Evolutionary conservation across 2,113 vertebrate species (phyloP).

Genomic region (Noturus placidus): DNA sequence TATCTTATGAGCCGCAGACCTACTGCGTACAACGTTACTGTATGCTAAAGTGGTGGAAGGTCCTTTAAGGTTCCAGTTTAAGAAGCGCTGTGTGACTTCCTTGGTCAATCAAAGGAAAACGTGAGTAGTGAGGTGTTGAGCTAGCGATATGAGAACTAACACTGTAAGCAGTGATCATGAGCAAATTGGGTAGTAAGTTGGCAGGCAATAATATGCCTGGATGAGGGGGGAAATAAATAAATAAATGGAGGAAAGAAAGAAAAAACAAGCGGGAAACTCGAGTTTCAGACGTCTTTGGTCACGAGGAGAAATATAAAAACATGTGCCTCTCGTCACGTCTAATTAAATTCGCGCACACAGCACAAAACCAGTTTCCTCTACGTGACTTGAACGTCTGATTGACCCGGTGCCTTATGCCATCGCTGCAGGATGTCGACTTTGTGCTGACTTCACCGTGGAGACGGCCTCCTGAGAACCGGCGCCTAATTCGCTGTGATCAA

Average conservation of each 20-base stretch:
- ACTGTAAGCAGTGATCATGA: conserved; percentile 11
- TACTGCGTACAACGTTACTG: background rate
- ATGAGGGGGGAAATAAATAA: background rate
- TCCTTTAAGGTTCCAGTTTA: conserved; percentile 3
- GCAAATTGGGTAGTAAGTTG: background rate
- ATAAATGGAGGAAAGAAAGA: conserved; percentile 56
- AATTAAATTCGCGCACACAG: background rate
- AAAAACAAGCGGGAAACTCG: background rate
- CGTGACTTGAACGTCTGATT: background rate
- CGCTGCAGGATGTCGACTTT: conserved; percentile 6
- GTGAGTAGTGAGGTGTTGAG: background rate
- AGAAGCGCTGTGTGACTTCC: background rate
- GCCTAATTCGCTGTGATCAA: conserved; percentile 5
- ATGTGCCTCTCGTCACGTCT: background rate
- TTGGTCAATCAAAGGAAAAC: background rate
- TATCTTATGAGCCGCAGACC: background rate
- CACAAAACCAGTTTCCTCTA: background rate
- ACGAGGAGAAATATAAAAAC: background rate
- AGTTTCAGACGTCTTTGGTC: background rate
- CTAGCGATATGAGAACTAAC: conserved; percentile 1
- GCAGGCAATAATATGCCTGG: background rate
- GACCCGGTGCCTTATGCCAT: background rate
- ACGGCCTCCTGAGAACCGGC: background rate
- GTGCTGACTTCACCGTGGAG: background rate
- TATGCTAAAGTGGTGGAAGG: conserved; percentile 20